phyloP scores from a whole-genome alignment of 2,797 vertebrate species.

The Falco cherrug region DNA sequence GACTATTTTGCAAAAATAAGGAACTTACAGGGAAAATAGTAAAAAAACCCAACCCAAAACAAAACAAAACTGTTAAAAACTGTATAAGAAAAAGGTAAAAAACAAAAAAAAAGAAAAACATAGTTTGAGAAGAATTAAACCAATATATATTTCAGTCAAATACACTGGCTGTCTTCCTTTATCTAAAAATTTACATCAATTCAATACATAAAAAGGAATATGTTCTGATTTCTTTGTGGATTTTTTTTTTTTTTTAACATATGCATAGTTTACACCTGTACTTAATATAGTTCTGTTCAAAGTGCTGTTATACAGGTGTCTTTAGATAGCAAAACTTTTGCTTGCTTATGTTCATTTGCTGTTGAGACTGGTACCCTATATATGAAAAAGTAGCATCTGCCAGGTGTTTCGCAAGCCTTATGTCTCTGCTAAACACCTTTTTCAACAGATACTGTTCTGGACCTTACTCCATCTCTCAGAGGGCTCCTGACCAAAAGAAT shows the following conservation, averaged over 20 bases:
- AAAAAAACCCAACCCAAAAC: neutral
- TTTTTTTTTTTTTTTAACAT: neutral
- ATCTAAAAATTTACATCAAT: neutral
- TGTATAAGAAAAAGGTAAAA: neutral
- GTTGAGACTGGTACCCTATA: neutral
- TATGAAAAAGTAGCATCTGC: neutral
- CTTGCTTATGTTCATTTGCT: neutral
- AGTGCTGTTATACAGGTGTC: neutral
- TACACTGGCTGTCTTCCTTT: neutral
- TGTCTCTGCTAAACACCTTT: neutral
- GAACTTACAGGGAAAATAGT: neutral
- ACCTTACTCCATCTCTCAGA: neutral
- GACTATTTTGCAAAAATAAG: neutral
- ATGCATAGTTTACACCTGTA: neutral
- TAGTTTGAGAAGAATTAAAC: neutral
- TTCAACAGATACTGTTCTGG: neutral
- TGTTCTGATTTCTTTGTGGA: neutral
- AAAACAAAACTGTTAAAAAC: neutral
- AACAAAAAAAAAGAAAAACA: neutral
- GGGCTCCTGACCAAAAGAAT: neutral
- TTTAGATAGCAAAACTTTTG: neutral
- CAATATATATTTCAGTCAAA: neutral
- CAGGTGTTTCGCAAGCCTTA: neutral
- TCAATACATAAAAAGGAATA: conserved; percentile 6
- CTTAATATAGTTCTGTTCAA: neutral